These are phyloP conservation scores for Triplophysa dalaica DNA, from an alignment of 2,113 vertebrate genomes.

Conservation along the genomic window DNA sequence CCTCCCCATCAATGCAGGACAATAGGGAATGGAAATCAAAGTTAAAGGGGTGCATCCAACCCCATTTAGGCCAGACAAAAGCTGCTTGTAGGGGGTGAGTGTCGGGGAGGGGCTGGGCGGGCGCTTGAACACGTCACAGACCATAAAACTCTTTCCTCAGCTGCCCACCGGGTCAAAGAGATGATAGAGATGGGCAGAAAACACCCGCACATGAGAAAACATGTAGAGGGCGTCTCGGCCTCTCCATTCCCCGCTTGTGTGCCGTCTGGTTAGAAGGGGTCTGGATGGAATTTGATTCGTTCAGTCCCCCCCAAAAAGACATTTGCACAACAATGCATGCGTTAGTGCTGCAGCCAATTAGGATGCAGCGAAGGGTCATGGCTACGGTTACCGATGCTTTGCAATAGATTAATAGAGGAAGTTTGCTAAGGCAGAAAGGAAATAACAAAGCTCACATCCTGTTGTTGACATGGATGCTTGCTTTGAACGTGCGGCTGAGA, in stretches of 20 bases:
- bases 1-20: conserved; percentile 75
- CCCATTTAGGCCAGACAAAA: conserved; percentile 82
- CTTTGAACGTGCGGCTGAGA: conserved; percentile 72
- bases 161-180: conserved; percentile 72
- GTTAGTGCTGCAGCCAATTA: conserved; percentile 2
- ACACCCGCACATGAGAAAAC: conserved; percentile 27
- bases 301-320: background rate
- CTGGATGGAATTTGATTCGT: conserved; percentile 12
- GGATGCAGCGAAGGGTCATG: conserved; percentile 28
- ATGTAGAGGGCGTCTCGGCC: conserved; percentile 19
- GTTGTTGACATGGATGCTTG: conserved; percentile 63
- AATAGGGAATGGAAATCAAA: conserved; percentile 79
- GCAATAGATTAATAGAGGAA: conserved; percentile 65
- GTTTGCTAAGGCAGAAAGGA: conserved; percentile 64
- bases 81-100: conserved; percentile 91
- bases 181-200: conserved; percentile 70
- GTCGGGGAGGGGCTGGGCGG: conserved; percentile 74
- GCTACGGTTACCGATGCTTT: conserved; percentile 58
- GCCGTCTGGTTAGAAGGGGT: background rate
- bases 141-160: conserved; percentile 75
- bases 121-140: conserved; percentile 84
- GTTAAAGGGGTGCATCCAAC: conserved; percentile 79
- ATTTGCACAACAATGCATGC: conserved; percentile 5
- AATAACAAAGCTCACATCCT: conserved; percentile 66
- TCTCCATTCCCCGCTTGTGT: background rate